Evolutionary conservation across 2,113 vertebrate genomes (phyloP), one percentile per base, ranked within the genome.

Genomic region (Nycticebus coucang): DNA sequence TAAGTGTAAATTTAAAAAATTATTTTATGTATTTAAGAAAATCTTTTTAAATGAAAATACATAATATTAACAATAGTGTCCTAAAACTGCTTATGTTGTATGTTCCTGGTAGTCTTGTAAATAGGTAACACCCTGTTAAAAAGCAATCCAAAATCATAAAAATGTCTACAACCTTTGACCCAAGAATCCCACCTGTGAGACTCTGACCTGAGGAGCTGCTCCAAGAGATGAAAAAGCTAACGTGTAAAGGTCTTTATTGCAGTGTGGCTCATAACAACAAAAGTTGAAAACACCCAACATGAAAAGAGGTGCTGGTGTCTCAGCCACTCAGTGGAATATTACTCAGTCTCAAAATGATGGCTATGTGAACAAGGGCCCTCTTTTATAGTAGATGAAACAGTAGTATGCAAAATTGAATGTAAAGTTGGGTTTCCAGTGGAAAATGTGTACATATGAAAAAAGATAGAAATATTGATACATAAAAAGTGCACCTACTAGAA

Each of bases 101-200:
- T 17, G 15, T 88, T 66, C 33, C 55, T 81, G n/a, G 19, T 60
- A n/a, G 28, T 85, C 72, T 92, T 75, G 0, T 85, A 94, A 94
- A 78, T 50, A 86, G 66, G 77, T 33, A 78, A 87, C 77, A 68
- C 17, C 33, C 62, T 91, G 88, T 88, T 22, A 74, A 60, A 95
- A 88, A 95, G 60, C 88, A 90, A 95, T 82, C 53, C 82, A 50
- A 88, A 94, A n/a, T 81, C 57, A 85, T 78, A 81, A 96, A 94
- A 75, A 72, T 41, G 9, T 94, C 90, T 82, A 72, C 85, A 59
- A 9, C 24, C 66, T 92, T 75, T 93, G 80, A 80, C 77, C 53
- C 57, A 87, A 35, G 87, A 91, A 89, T 88, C 45, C 53, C 11
- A 87, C 37, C 74, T 79, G 57, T 69, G 84, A 50, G 60, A 87